Conservation (phyloP, 2,113 vertebrate genomes). For the Scytalopus superciliaris region DNA sequence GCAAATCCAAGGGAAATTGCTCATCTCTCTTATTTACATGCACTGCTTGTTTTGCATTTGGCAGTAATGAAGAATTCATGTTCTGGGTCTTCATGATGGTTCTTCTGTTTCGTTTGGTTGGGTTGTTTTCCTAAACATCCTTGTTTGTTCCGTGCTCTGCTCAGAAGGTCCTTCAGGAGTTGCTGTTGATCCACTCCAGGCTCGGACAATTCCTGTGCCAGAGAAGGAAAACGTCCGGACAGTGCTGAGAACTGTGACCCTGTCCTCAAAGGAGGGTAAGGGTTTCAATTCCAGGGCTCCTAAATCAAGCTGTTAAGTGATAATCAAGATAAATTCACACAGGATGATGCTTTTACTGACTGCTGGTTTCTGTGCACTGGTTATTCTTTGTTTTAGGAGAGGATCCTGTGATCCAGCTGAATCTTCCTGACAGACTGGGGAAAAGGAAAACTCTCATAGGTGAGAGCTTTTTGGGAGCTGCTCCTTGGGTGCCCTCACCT, state of each 20-base stretch:
- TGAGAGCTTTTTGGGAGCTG: neutral
- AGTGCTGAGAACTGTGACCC: constrained; percentile 68
- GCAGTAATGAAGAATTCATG: neutral
- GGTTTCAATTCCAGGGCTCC: neutral
- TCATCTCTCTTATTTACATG: neutral
- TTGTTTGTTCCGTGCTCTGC: neutral
- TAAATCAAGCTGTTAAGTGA: neutral
- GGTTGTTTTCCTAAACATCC: neutral
- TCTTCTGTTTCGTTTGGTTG: neutral
- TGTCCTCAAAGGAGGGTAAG: constrained; percentile 78
- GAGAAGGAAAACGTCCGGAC: constrained; percentile 84
- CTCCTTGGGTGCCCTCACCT: neutral
- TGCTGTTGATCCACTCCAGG: constrained; percentile 47
- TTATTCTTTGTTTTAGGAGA: constrained; percentile 61
- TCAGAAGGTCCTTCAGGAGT: constrained; percentile 69
- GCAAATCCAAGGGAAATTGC: neutral
- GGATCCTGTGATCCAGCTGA: constrained; percentile 69
- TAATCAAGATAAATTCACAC: neutral
- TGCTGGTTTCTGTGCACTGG: neutral
- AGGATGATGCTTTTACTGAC: neutral
- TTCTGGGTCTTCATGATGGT: neutral
- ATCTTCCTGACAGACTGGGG: constrained; percentile 78
- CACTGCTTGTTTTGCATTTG: neutral
- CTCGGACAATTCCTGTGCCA: constrained; percentile 63
- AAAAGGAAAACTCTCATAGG: constrained; percentile 65